Percentiles rank a stretch among this genome's conserved stretches.
These are phyloP conservation scores for Coleophora deauratella DNA, from an alignment of 2,888 invertebrate genomes.

Conservation along the genomic window DNA sequence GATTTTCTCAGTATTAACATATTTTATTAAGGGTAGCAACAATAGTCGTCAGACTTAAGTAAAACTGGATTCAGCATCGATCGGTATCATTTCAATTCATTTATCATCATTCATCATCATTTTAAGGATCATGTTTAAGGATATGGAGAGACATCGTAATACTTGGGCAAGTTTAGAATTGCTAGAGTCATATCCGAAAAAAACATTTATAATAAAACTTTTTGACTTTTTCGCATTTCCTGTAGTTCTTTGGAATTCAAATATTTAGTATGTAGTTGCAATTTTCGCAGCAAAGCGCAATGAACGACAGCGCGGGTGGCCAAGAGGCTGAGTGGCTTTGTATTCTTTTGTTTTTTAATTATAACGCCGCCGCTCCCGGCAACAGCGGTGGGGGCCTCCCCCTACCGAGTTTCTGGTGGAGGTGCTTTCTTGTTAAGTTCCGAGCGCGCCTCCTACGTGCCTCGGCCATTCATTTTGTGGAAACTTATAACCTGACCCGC, in stretches of 20 bases:
- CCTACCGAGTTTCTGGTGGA: constrained; percentile 59
- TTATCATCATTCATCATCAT: no score
- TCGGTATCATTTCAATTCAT: no score
- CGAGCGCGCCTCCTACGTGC: constrained; percentile 67
- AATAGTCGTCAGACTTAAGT: no score
- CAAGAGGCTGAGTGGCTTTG: constrained; percentile 67
- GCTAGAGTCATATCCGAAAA: no score
- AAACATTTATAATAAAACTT: no score
- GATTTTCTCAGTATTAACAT: constrained; percentile 7
- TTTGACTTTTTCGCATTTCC: no score
- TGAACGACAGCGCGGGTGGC: constrained; percentile 37
- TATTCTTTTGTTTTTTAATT: constrained; percentile 75
- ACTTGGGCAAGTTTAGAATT: no score
- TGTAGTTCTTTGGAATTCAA: constrained; percentile 4
- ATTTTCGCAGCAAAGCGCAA: constrained; percentile 60
- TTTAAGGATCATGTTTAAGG: no score
- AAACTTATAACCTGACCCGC: constrained; percentile 74
- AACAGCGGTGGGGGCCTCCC: constrained; percentile 47
- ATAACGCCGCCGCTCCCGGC: no score
- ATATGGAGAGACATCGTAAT: no score
- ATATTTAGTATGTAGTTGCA: constrained; percentile 49
- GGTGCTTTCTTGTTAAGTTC: constrained; percentile 67
- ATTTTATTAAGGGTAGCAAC: no score
- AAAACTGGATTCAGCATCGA: no score
- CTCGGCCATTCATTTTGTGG: constrained; percentile 70